phyloP scores from a whole-genome alignment of 2,888 invertebrate species.

The Digitonthophagus gazella region DNA sequence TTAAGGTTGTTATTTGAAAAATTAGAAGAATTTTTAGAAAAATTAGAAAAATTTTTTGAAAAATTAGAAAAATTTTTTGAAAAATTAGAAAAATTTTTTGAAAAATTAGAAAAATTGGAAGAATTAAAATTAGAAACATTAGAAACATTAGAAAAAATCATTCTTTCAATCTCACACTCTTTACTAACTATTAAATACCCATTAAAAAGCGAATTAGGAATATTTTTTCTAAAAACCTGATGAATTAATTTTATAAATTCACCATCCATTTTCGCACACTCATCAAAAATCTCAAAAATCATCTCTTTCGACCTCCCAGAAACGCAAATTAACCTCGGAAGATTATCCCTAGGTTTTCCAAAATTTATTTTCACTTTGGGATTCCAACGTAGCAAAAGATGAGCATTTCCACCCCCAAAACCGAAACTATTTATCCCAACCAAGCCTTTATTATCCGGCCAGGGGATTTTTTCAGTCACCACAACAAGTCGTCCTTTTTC shows the following conservation, averaged over 20 bases:
- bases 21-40: no score
- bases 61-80: no score
- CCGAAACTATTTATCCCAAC: constrained; percentile 88
- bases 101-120: no score
- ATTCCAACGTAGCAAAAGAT: constrained; percentile 63
- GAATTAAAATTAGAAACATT: no score
- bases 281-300: constrained; percentile 62
- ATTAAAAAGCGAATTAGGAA: not conserved
- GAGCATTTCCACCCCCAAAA: constrained; percentile 85
- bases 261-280: constrained; percentile 51
- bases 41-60: no score
- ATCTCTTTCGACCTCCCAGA: constrained; percentile 78
- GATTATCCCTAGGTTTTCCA: constrained; percentile 61
- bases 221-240: constrained; percentile 12
- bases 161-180: not conserved
- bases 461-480: constrained; percentile 68
- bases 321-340: constrained; percentile 69
- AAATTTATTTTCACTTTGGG: constrained; percentile 61
- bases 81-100: no score
- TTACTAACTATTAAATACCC: constrained; percentile 15
- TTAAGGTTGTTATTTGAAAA: no score
- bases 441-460: constrained; percentile 64
- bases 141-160: no score
- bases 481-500: constrained; percentile 66
- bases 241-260: constrained; percentile 41